Evolutionary conservation across 1,140 invertebrate genomes (phyloP).

Genomic region (Procambarus virginalis): DNA sequence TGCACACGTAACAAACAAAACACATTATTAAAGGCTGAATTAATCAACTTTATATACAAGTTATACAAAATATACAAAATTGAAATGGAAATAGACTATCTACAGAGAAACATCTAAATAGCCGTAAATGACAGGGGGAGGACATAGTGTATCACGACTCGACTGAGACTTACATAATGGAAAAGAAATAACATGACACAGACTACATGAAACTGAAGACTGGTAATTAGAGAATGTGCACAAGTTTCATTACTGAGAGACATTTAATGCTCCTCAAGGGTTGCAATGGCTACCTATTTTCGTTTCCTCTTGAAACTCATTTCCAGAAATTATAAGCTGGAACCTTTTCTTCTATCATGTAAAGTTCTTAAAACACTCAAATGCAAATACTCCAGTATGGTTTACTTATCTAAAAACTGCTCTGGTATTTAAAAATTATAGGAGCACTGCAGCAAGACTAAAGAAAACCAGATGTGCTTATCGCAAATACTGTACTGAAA

Average conservation of each 20-base stretch:
- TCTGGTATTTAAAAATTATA: too few species aligned
- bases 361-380: too few species aligned
- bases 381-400: too few species aligned
- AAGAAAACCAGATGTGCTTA: too few species aligned
- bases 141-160: neutral
- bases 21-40: neutral
- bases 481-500: too few species aligned
- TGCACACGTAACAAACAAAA: neutral
- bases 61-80: neutral
- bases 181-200: neutral
- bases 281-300: neutral
- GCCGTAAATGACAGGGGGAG: neutral
- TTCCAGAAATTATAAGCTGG: too few species aligned
- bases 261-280: neutral
- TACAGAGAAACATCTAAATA: conserved; percentile 23
- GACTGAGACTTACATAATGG: neutral
- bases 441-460: too few species aligned
- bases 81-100: conserved; percentile 1
- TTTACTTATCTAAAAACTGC: too few species aligned
- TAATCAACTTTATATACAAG: neutral
- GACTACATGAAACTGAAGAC: neutral
- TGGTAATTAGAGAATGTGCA: neutral
- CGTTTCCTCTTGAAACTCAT: neutral
- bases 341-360: too few species aligned
- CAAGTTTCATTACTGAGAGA: neutral